These are phyloP conservation scores for Drosophila pseudoobscura DNA, from an alignment of 1,140 invertebrate genomes.

Conservation along the genomic window DNA sequence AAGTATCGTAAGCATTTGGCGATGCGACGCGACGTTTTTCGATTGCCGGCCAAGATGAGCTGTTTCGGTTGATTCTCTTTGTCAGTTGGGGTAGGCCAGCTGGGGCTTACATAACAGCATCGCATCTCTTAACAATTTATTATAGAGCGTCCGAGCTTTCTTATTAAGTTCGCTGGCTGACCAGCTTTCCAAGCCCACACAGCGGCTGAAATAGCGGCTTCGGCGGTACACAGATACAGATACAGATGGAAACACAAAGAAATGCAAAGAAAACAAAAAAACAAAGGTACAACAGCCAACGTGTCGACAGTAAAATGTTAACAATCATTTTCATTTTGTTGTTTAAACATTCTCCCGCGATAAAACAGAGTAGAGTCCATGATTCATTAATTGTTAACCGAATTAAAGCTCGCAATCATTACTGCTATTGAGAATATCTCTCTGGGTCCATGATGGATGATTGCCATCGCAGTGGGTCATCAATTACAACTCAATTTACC, in stretches of 20 bases:
- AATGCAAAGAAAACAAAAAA: constrained; percentile 5
- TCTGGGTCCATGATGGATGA: constrained; percentile 32
- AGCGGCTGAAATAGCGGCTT: constrained; percentile 4
- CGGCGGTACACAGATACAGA: constrained; percentile 2
- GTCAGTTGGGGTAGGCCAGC: constrained; percentile 71
- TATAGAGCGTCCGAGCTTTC: constrained; percentile 29
- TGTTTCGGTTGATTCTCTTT: constrained; percentile 39
- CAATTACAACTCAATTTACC: constrained; percentile 56
- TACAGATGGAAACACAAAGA: constrained; percentile 21
- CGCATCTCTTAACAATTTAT: constrained; percentile 44
- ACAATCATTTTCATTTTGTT: constrained; percentile 59
- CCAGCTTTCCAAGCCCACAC: constrained; percentile 37
- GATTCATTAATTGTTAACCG: constrained; percentile 26
- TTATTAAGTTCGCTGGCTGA: constrained; percentile 21
- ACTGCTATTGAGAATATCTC: constrained; percentile 1
- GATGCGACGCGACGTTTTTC: constrained; percentile 16
- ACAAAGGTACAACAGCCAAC: background rate
- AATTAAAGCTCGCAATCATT: constrained; percentile 24
- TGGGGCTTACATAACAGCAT: constrained; percentile 61
- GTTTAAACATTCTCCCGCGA: constrained; percentile 11
- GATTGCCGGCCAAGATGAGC: constrained; percentile 39
- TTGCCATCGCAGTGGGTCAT: constrained; percentile 23
- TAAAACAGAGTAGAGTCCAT: background rate
- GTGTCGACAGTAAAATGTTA: constrained; percentile 65
- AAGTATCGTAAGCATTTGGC: constrained; percentile 66